phyloP scores from a whole-genome alignment of 2,797 vertebrate genomes.

The Sphenodon punctatus region DNA sequence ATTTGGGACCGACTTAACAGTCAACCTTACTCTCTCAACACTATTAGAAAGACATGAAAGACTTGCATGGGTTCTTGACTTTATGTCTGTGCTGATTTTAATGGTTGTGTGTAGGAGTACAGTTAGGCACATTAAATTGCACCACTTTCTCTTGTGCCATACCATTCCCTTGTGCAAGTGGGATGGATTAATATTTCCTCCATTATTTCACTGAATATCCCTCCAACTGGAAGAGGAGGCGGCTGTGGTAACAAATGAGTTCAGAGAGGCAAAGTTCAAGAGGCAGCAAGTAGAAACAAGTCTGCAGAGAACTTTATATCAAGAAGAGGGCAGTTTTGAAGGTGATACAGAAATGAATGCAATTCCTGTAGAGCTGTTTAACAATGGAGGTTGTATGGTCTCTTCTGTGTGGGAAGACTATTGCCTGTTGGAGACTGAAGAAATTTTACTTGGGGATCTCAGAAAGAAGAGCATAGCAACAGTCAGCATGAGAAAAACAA shows the following conservation, averaged over 20 bases:
- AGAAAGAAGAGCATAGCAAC: too few relatives aligned
- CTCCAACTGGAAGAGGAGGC: too few relatives aligned
- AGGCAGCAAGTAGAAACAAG: neutral
- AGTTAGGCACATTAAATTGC: too few relatives aligned
- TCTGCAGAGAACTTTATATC: neutral
- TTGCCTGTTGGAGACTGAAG: neutral
- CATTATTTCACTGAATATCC: neutral
- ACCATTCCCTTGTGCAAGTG: neutral
- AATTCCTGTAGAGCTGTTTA: neutral
- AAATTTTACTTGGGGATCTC: neutral
- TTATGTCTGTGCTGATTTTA: too few relatives aligned
- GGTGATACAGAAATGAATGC: neutral
- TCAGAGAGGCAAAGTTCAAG: neutral
- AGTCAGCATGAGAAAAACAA: too few relatives aligned
- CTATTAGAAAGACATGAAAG: too few relatives aligned
- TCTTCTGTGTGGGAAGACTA: neutral
- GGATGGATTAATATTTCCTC: neutral
- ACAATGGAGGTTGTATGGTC: neutral
- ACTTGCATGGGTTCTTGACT: too few relatives aligned
- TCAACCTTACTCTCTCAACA: too few relatives aligned
- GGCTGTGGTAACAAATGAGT: too few relatives aligned
- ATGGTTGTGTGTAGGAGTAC: too few relatives aligned
- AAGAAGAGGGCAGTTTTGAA: neutral
- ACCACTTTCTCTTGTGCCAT: neutral
- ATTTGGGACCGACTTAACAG: too few relatives aligned